These are phyloP conservation scores for Hydropotes inermis DNA, from an alignment of 2,113 vertebrate genomes.

Conservation along the genomic window DNA sequence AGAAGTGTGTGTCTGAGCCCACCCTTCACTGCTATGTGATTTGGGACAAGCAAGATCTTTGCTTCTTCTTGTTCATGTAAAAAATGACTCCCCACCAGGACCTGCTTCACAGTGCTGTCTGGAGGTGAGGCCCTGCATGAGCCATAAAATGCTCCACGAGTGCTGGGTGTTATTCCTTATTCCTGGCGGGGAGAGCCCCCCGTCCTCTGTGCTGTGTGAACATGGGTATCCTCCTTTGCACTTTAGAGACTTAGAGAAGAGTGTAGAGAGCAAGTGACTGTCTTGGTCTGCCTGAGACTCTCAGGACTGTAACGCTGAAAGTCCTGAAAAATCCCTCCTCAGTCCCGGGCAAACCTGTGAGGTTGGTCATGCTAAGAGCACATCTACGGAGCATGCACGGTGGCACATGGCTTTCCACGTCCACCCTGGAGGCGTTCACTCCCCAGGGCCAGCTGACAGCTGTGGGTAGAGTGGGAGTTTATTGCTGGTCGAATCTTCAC, in stretches of 20 bases:
- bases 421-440: too few species aligned
- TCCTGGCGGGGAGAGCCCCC: not conserved
- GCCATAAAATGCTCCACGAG: not conserved
- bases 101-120: not conserved
- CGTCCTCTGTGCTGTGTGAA: not conserved
- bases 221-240: not conserved
- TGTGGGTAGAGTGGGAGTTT: accelerated
- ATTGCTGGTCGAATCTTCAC: not conserved
- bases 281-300: not conserved
- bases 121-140: not conserved
- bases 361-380: not conserved
- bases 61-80: not conserved
- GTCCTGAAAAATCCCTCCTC: not conserved
- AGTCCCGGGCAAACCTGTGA: not conserved
- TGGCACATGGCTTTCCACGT: not conserved
- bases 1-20: not conserved
- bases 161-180: not conserved
- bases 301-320: too few species aligned
- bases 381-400: accelerated
- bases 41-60: not conserved
- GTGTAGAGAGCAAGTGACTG: not conserved
- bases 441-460: too few species aligned
- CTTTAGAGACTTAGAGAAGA: not conserved
- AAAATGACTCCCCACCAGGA: not conserved
- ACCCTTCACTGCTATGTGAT: not conserved